phyloP scores from a whole-genome alignment of 2,888 invertebrate species.

The Hesperia comma region DNA sequence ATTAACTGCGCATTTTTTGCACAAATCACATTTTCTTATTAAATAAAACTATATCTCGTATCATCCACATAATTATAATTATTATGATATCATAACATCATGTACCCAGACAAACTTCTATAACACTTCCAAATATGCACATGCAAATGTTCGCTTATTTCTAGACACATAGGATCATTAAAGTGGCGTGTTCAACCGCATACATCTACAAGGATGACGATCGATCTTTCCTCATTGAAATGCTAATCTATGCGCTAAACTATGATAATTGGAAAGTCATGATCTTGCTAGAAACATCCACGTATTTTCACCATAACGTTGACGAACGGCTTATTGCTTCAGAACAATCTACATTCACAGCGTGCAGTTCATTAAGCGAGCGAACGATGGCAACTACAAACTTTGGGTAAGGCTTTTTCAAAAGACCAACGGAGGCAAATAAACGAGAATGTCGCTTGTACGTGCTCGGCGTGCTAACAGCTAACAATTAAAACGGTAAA shows the following conservation, averaged over 20 bases:
- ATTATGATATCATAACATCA: too few relatives aligned
- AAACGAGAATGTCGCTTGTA: slow-evolving; percentile 25
- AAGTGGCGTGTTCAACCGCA: neutral
- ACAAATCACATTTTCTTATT: too few relatives aligned
- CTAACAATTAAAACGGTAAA: slow-evolving; percentile 38
- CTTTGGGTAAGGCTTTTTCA: slow-evolving; percentile 23
- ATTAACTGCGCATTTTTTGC: neutral
- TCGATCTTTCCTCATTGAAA: slow-evolving; percentile 8
- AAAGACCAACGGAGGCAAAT: slow-evolving; percentile 18
- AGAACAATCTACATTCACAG: slow-evolving; percentile 12
- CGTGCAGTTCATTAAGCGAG: slow-evolving; percentile 23
- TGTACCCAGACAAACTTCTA: too few relatives aligned
- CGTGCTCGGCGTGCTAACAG: slow-evolving; percentile 24
- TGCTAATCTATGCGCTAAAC: slow-evolving; percentile 18
- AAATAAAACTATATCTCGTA: too few relatives aligned
- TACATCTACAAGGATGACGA: neutral
- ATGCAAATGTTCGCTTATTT: neutral
- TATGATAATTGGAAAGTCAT: slow-evolving; percentile 22
- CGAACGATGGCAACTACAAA: slow-evolving; percentile 29
- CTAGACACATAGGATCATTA: neutral
- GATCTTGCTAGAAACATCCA: slow-evolving; percentile 12
- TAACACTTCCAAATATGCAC: too few relatives aligned
- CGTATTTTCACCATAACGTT: neutral
- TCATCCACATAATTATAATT: too few relatives aligned
- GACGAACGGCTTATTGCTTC: neutral